These are phyloP conservation scores for Euplexia lucipara DNA, from an alignment of 2,888 invertebrate species.

Conservation along the genomic window DNA sequence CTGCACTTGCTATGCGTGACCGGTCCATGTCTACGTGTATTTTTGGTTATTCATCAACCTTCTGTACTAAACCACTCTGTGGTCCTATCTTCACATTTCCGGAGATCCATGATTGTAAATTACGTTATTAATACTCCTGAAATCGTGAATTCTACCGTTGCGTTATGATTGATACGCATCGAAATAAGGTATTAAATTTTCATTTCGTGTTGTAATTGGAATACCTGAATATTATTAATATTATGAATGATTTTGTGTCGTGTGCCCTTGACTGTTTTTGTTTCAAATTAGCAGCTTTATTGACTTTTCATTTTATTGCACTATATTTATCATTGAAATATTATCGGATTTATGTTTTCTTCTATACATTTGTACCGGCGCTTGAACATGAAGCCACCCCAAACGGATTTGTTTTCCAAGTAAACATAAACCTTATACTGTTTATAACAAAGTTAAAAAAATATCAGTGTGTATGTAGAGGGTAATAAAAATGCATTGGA, in stretches of 20 bases:
- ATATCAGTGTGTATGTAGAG: too few species aligned
- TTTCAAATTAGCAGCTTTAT: neutral
- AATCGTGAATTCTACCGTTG: slow-evolving; percentile 41
- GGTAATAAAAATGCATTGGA: too few species aligned
- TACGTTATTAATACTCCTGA: slow-evolving; percentile 57
- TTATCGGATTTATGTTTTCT: neutral
- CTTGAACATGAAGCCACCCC: too few species aligned
- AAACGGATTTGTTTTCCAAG: too few species aligned
- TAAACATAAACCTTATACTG: too few species aligned
- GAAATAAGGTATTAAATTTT: slow-evolving; percentile 25
- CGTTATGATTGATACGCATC: slow-evolving; percentile 53
- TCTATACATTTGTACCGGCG: too few species aligned
- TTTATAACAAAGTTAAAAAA: too few species aligned
- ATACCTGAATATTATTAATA: slow-evolving; percentile 7
- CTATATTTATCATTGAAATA: neutral
- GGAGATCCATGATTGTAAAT: slow-evolving; percentile 57
- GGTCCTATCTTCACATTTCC: slow-evolving; percentile 39
- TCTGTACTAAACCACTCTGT: neutral
- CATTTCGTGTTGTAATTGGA: slow-evolving; percentile 11
- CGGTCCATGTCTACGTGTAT: neutral
- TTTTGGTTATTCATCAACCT: neutral
- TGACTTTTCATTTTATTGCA: neutral
- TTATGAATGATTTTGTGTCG: slow-evolving; percentile 10
- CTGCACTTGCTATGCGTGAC: neutral
- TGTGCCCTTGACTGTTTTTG: neutral